These are phyloP conservation scores for Prolemur simus DNA, from an alignment of 2,113 vertebrate genomes.

Conservation along the genomic window DNA sequence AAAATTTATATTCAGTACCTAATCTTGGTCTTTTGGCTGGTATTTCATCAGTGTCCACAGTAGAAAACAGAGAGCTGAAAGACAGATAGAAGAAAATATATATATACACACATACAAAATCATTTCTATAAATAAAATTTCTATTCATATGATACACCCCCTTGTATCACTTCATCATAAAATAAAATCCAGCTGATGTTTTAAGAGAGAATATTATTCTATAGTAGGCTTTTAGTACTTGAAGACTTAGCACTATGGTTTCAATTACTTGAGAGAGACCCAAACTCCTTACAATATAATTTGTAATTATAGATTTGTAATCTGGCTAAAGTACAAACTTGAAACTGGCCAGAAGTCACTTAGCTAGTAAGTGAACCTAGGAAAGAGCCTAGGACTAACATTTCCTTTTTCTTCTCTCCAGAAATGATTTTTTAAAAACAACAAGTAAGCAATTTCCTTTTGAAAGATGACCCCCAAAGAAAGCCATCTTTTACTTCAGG, in stretches of 20 bases:
- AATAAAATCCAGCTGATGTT: background rate
- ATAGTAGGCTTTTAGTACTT: background rate
- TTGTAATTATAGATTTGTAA: background rate
- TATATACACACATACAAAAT: background rate
- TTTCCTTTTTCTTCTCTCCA: background rate
- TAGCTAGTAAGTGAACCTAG: background rate
- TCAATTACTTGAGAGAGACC: slow-evolving; percentile 34
- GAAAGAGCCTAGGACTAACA: background rate
- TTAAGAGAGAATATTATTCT: slow-evolving; percentile 24
- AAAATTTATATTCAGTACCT: slow-evolving; percentile 77
- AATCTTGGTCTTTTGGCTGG: slow-evolving; percentile 73
- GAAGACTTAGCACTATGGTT: background rate
- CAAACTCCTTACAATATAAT: background rate
- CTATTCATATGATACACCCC: background rate
- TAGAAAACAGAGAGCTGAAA: slow-evolving; percentile 66
- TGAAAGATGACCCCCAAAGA: background rate
- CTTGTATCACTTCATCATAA: background rate
- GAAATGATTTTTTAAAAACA: background rate
- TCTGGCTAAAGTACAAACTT: background rate
- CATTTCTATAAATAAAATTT: slow-evolving; percentile 43
- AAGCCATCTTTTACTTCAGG: background rate
- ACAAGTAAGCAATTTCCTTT: slow-evolving; percentile 1
- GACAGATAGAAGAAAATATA: slow-evolving; percentile 40
- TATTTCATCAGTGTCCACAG: slow-evolving; percentile 73
- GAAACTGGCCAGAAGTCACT: background rate